These are phyloP conservation scores for Acanthoscelides obtectus DNA, from an alignment of 2,888 invertebrate species.

Conservation along the genomic window DNA sequence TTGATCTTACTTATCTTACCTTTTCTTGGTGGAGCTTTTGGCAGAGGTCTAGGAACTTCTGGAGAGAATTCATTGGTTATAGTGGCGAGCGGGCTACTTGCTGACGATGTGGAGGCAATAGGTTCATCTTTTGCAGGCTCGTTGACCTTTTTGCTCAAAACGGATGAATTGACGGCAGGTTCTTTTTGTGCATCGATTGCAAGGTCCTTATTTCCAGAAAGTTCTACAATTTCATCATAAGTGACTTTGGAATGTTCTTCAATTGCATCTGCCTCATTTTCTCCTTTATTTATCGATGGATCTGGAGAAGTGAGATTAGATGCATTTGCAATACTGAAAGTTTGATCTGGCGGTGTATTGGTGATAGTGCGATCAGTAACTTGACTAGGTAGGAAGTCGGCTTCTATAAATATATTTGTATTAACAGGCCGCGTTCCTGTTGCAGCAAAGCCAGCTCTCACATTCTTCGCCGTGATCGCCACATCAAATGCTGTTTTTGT, in stretches of 20 bases:
- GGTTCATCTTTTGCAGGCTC: constrained; percentile 1
- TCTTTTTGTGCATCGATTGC: not conserved
- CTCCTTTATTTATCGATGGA: not conserved
- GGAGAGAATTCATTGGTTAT: constrained; percentile 14
- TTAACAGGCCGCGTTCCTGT: constrained; percentile 5
- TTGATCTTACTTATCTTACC: constrained; percentile 29
- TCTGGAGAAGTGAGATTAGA: constrained; percentile 3
- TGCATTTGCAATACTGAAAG: not conserved
- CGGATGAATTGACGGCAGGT: constrained; percentile 5
- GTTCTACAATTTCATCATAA: no score
- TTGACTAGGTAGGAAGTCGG: constrained; percentile 7
- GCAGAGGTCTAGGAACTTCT: constrained; percentile 21
- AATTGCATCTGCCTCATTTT: not conserved
- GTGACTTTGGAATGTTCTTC: not conserved
- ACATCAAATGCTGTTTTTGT: no score
- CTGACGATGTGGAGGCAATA: constrained; percentile 13
- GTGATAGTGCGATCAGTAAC: constrained; percentile 1
- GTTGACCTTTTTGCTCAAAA: not conserved
- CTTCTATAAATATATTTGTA: constrained; percentile 4
- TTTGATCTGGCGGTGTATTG: constrained; percentile 1
- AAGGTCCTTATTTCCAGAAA: no score
- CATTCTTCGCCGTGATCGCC: constrained; percentile 2
- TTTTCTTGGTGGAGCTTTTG: constrained; percentile 29
- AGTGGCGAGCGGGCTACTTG: constrained; percentile 14
- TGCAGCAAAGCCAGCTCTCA: not conserved